phyloP scores from a whole-genome alignment of 2,113 vertebrate species.

The Prolemur simus region DNA sequence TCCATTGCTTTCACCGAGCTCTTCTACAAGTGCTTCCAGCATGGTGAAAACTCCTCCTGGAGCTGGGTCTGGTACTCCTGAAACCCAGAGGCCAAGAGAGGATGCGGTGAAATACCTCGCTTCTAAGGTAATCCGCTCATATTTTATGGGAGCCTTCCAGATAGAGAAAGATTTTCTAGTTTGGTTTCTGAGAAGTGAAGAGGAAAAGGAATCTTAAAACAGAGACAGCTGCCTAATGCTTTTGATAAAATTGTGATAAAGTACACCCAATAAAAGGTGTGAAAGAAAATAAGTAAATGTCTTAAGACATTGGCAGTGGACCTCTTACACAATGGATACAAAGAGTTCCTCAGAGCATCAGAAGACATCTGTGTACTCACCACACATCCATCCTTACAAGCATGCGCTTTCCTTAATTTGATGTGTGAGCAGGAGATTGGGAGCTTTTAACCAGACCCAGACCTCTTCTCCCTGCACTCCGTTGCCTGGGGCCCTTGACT shows the following conservation, averaged over 20 bases:
- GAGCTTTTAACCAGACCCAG: neutral
- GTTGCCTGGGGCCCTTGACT: neutral
- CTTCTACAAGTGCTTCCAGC: conserved; percentile 80
- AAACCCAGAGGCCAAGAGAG: conserved; percentile 85
- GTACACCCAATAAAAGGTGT: neutral
- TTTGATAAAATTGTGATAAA: neutral
- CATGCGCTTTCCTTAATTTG: neutral
- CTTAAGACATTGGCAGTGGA: neutral
- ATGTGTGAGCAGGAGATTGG: neutral
- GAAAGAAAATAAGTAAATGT: neutral
- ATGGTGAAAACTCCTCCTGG: conserved; percentile 80
- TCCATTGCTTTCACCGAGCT: conserved; percentile 85
- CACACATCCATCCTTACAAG: neutral
- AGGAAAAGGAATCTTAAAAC: conserved; percentile 24
- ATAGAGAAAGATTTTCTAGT: neutral
- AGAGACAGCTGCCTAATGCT: neutral
- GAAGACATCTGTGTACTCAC: neutral
- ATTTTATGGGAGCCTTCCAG: neutral
- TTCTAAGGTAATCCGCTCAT: conserved; percentile 87
- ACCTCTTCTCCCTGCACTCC: neutral
- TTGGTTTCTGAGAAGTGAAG: conserved; percentile 45
- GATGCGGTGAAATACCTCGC: conserved; percentile 92
- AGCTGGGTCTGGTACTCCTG: conserved; percentile 83
- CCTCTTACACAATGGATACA: neutral
- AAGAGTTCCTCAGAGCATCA: neutral